These are phyloP conservation scores for Drosophila helvetica DNA, from an alignment of 2,888 invertebrate species.

Conservation along the genomic window DNA sequence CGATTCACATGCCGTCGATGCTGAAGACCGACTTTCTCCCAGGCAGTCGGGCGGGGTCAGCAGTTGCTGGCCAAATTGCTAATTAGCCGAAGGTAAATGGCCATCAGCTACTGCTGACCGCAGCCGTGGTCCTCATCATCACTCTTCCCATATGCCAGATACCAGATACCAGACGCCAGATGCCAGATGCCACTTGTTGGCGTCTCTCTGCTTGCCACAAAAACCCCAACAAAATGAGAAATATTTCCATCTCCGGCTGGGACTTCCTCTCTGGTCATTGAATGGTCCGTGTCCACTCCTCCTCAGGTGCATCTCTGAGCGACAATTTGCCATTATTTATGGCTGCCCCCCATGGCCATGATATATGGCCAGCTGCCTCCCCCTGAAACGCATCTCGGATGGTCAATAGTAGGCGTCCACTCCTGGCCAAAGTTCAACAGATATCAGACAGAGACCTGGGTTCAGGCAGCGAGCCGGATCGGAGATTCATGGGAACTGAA, in stretches of 20 bases:
- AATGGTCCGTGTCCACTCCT: constrained; percentile 5
- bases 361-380: constrained; percentile 20
- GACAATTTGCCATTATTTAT: constrained; percentile 64
- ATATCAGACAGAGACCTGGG: constrained; percentile 15
- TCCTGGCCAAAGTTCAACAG: neutral
- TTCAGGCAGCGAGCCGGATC: neutral
- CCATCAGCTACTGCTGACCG: constrained; percentile 55
- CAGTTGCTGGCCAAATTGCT: constrained; percentile 53
- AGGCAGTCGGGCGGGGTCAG: constrained; percentile 47
- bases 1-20: constrained; percentile 1
- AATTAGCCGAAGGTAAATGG: constrained; percentile 57
- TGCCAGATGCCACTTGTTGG: constrained; percentile 1
- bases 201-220: neutral
- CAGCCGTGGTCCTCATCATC: neutral
- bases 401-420: constrained; percentile 15
- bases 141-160: constrained; percentile 4
- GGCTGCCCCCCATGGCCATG: constrained; percentile 24
- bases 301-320: constrained; percentile 46
- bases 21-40: constrained; percentile 39
- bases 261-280: constrained; percentile 12
- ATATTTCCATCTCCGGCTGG: constrained; percentile 1
- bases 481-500: neutral
- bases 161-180: constrained; percentile 1
- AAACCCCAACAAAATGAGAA: neutral
- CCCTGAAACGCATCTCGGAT: neutral